phyloP scores from a whole-genome alignment of 2,113 vertebrate species.

The Lagenorhynchus albirostris region DNA sequence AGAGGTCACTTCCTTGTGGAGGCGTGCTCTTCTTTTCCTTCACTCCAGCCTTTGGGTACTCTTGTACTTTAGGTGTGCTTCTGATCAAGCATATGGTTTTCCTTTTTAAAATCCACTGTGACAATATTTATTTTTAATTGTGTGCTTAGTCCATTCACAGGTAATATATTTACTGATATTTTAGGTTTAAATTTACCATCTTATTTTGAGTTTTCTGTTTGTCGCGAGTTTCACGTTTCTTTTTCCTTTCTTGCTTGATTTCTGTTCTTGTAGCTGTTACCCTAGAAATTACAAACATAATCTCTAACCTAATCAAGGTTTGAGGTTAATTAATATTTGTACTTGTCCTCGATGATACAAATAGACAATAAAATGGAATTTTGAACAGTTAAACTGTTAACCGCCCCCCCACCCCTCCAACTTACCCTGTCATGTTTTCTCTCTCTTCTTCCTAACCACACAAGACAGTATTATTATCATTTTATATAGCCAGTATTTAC shows the following conservation, averaged over 20 bases:
- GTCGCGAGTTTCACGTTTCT: not conserved
- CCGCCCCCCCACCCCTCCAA: not conserved
- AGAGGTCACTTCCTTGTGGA: not conserved
- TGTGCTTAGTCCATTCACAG: not conserved
- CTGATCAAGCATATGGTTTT: not conserved
- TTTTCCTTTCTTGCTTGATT: not conserved
- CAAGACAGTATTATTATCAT: not conserved
- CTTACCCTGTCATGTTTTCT: not conserved
- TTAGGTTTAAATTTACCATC: not conserved
- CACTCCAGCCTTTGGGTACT: not conserved
- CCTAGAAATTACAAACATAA: not conserved
- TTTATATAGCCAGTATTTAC: not conserved
- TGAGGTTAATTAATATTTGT: not conserved
- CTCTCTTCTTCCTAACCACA: not conserved
- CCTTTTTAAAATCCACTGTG: not conserved
- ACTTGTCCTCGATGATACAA: not conserved
- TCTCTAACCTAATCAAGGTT: not conserved
- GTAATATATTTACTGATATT: not conserved
- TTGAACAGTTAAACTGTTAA: not conserved
- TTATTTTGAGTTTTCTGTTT: not conserved
- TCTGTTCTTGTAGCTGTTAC: not conserved
- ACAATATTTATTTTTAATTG: not conserved
- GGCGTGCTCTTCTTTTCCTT: not conserved
- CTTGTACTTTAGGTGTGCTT: not conserved
- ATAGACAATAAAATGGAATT: not conserved